Evolutionary conservation across 2,113 vertebrate genomes (phyloP), one percentile per base, ranked within the genome.

Genomic region (Heterotis niloticus): DNA sequence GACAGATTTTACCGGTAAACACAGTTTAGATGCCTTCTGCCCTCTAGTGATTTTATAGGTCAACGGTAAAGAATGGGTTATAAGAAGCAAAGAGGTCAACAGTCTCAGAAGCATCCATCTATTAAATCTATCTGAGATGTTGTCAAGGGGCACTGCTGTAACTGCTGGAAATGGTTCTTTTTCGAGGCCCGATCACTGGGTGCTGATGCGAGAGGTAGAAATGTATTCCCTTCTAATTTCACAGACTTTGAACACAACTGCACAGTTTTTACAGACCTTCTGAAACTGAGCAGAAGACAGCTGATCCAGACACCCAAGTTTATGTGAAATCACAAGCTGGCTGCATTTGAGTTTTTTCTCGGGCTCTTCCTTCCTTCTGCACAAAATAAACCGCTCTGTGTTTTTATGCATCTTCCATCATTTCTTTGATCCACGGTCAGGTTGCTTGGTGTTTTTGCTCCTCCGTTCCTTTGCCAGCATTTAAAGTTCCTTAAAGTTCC

Each of bases 11-110:
- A 52, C 20, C n/a, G 23, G 5, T 23, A 74, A 24, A 14, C 57
- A 17, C 24, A 29, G 71, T 82, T 85, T 62, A 64, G 72, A 82
- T 76, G 26, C 28, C 34, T 23, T 57, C 69, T 72, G 75, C 81
- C 64, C 66, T 78, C 34, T 24, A 23, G 54, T 62, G 59, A 62
- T 62, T 4, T 62, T 17, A 62, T 14, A 62, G 28, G 75, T 64
- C 28, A 71, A 75, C 52, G 64, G 24, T 13, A 60, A 1, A 77
- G 73, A 51, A 65, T 77, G 29, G 12, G 44, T 18, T 62, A 64
- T 78, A 77, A 24, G 64, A 74, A 76, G 74, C n/a, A 71, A 72
- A 44, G 13, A 26, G 68, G 60, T 57, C 64, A 80, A 69, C 66
- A 56, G 51, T 68, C 17, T 28, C 18, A 23, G 60, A 74, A 59